These are phyloP conservation scores for Uropsilus gracilis DNA, from an alignment of 2,113 vertebrate genomes.

Conservation along the genomic window DNA sequence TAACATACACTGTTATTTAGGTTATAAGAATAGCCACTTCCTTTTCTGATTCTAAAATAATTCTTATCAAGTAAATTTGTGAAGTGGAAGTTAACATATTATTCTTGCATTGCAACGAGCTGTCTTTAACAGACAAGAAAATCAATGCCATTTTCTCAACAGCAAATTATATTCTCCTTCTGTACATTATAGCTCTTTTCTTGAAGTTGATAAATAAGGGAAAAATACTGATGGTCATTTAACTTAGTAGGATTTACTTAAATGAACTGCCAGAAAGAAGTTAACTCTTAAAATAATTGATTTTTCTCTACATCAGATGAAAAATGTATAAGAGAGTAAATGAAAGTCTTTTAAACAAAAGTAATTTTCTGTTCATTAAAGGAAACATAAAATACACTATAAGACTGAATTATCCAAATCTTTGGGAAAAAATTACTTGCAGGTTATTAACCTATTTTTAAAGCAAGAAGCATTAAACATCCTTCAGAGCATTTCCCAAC, in stretches of 20 bases:
- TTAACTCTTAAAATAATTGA: constrained; percentile 88
- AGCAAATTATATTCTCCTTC: constrained; percentile 81
- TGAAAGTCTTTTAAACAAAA: constrained; percentile 85
- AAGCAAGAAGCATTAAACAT: constrained; percentile 54
- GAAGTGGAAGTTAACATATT: constrained; percentile 79
- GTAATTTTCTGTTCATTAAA: constrained; percentile 87
- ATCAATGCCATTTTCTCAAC: constrained; percentile 81
- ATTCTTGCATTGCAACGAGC: constrained; percentile 62
- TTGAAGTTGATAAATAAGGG: constrained; percentile 83
- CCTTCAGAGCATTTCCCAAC: constrained; percentile 62
- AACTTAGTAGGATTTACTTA: constrained; percentile 87
- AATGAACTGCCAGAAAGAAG: constrained; percentile 84
- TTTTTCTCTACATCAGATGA: constrained; percentile 84
- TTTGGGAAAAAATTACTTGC: constrained; percentile 73
- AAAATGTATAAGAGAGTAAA: constrained; percentile 84
- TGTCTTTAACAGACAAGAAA: constrained; percentile 76
- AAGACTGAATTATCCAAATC: constrained; percentile 82
- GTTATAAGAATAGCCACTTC: neutral
- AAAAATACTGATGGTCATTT: constrained; percentile 84
- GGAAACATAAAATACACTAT: constrained; percentile 83
- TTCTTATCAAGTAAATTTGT: constrained; percentile 64
- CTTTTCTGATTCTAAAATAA: constrained; percentile 25
- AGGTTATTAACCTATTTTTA: constrained; percentile 82
- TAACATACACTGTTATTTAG: neutral
- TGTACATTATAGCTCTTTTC: constrained; percentile 81